These are phyloP conservation scores for Coleophora flavipennella DNA, from an alignment of 2,888 invertebrate species.

Conservation along the genomic window DNA sequence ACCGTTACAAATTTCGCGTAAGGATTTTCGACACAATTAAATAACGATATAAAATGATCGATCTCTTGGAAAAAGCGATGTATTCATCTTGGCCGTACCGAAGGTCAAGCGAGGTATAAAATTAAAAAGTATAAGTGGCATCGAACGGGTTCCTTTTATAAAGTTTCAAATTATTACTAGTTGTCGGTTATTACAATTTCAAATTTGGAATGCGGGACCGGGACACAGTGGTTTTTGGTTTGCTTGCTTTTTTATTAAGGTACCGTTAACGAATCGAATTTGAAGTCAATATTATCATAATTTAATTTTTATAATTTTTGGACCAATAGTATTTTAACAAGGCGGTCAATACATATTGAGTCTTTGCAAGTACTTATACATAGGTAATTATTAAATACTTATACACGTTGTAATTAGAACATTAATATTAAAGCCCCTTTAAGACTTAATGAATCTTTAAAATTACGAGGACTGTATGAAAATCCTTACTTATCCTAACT, in stretches of 20 bases:
- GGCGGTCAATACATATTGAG: no score
- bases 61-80: constrained; percentile 43
- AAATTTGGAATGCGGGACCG: constrained; percentile 41
- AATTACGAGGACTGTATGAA: no score
- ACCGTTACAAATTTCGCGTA: constrained; percentile 14
- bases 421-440: no score
- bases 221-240: constrained; percentile 37
- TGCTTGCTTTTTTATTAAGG: constrained; percentile 23
- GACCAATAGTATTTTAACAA: no score
- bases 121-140: constrained; percentile 70
- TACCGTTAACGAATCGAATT: no score
- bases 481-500: no score
- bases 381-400: no score
- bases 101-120: constrained; percentile 65
- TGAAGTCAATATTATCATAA: constrained; percentile 11
- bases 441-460: no score
- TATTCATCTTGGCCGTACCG: constrained; percentile 59
- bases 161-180: constrained; percentile 65
- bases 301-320: constrained; percentile 16
- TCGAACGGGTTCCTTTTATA: constrained; percentile 51
- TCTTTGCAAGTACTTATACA: no score
- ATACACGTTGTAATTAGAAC: no score
- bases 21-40: constrained; percentile 26
- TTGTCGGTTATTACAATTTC: constrained; percentile 59
- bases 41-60: constrained; percentile 30